Base-by-base conservation (phyloP, 2,797 vertebrate species). In the Paramormyrops hopkinsi region DNA sequence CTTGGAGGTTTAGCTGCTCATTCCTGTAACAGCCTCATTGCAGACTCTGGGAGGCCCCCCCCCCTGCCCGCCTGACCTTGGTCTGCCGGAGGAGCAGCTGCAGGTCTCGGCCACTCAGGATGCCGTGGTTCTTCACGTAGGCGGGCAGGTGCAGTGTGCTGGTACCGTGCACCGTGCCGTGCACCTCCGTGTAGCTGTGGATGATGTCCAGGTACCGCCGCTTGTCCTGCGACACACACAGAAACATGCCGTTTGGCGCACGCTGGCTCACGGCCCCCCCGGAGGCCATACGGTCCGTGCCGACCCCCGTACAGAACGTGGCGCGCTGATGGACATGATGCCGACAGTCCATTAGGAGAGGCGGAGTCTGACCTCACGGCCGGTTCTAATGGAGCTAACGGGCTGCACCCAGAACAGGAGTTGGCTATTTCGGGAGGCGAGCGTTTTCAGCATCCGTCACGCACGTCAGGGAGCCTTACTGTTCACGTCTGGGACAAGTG, bases 71-170 rank as follows among this genome's bases (percentile, higher is more conserved):
- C 8, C 95, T 95, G 91, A 98, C 99, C 95, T 98, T 99, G 87
- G 98, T 99, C 94, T 99, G 97, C 41, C 99, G 93, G 69, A 99
- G 97, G 0, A 99, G 97, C 93, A 99, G 98, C 91, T 99, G 99
- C 91, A 99, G 94, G 94, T 99, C 99, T 0, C 98, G 92, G 44
- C 99, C 99, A 0, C 98, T 99, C 93, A 99, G 97, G 91, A 99
- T 99, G 19, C 99, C 99, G 0, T 99, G 98, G 93, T 99, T 99
- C 94, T 97, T 98, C 0, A 99, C 98, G 0, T 99, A 99, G 92
- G 95, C 93, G 0, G 99, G 99, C 90, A 99, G 97, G 91, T 99
- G 97, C 90, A 97, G 94, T 0, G 98, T 98, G 94, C 97, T 98
- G 85, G 97, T 97, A 56, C 98, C 99, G 0, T 99, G 97, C 79